These are phyloP conservation scores for Sminthurinus signatus DNA, from an alignment of 1,140 invertebrate genomes.

Conservation along the genomic window DNA sequence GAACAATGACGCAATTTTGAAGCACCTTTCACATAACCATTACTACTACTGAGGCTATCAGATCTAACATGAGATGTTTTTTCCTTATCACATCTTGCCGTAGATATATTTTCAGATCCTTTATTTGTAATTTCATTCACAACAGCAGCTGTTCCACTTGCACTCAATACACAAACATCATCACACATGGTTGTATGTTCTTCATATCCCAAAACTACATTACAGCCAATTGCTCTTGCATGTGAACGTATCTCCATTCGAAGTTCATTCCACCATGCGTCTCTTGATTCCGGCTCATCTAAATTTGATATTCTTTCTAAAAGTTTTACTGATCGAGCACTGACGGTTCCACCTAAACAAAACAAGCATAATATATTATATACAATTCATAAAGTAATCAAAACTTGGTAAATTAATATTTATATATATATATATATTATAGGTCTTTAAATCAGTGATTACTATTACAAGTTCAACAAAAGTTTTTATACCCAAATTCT, in stretches of 20 bases:
- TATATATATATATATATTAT: too few relatives aligned
- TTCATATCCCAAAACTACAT: constrained; percentile 86
- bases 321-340: constrained; percentile 77
- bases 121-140: constrained; percentile 47
- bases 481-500: constrained; percentile 79
- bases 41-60: constrained; percentile 32
- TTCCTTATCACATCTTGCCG: constrained; percentile 38
- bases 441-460: too few relatives aligned
- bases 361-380: too few relatives aligned
- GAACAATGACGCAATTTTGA: constrained; percentile 18
- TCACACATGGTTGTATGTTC: constrained; percentile 89
- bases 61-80: constrained; percentile 44
- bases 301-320: constrained; percentile 70
- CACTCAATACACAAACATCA: constrained; percentile 89
- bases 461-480: too few relatives aligned
- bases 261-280: constrained; percentile 92
- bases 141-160: constrained; percentile 85
- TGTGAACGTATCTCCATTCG: constrained; percentile 90
- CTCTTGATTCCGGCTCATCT: constrained; percentile 82
- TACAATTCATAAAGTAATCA: too few relatives aligned
- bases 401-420: too few relatives aligned
- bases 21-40: constrained; percentile 12
- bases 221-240: constrained; percentile 78
- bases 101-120: constrained; percentile 42
- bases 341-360: constrained; percentile 68